Base-by-base conservation (phyloP, 53 echinoderm and acorn worm genomes). In the Hippasteria phrygiana region DNA sequence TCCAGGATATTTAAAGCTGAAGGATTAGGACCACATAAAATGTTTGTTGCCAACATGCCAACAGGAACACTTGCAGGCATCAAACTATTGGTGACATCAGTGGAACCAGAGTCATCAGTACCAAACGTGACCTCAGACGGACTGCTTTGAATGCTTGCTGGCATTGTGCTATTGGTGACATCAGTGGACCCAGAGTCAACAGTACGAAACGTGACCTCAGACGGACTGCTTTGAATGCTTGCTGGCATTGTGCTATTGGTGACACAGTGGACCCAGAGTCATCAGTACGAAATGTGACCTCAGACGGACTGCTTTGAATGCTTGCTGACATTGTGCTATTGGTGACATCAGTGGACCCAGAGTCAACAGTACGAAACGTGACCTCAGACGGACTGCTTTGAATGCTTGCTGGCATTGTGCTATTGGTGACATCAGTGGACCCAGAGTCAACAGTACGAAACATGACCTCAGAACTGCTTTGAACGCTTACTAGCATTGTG, bases 231-330 rank as follows among this genome's bases (percentile, higher is more conserved):
- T 51, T 1, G 62, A 26, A 29, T 62, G 62, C 62, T 62, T 62
- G 62, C 22, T 0, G 24, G 26, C 26, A 62, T 62, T 29, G 62
- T 62, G 8, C 26, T 27, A 26, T 62, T 9, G 62, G 62, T 62
- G 62, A 62, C 62, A 62, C 62, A 62, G 26, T 62, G 2, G 62
- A 62, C 62, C 62, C 62, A 62, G 62, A 62, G 62, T 62, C 29
- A n/a, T 9, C 24, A 62, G 62, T 62, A 62, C 2, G 62, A 26
- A 62, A 8, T 18, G 22, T n/a, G 8, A 62, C 62, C 62, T 62
- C 3, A 62, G 62, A 62, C n/a, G n/a, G n/a, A 4, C 47, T 47
- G 47, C 47, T 47, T 13, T 6, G 47, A 47, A 47, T 47, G 47
- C n/a, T n/a, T n/a, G n/a, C n/a, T 1, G 3, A 26, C 62, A 62